Percentiles rank a stretch among this genome's conserved stretches.
phyloP scores from a whole-genome alignment of 2,113 vertebrate genomes.

The Physeter macrocephalus region DNA sequence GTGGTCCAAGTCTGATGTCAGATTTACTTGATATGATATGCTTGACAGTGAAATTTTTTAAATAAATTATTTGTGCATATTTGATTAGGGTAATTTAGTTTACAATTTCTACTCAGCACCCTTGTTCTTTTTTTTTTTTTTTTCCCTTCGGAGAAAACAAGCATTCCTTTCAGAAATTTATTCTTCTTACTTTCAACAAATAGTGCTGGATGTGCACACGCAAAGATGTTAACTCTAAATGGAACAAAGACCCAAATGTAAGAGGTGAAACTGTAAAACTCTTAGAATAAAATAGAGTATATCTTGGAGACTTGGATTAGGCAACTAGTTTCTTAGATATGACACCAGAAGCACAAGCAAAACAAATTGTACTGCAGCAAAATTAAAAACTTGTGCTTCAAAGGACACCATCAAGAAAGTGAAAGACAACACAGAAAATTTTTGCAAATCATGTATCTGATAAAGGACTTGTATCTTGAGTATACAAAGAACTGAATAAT shows the following conservation, averaged over 20 bases:
- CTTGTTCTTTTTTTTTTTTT: background rate
- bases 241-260: background rate
- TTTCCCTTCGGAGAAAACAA: background rate
- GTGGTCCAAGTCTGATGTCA: background rate
- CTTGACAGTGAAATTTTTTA: background rate
- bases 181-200: background rate
- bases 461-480: background rate
- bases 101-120: background rate
- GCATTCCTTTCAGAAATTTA: constrained; percentile 7
- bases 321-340: background rate
- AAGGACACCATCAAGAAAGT: background rate
- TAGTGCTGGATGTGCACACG: background rate
- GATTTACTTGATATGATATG: background rate
- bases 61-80: background rate
- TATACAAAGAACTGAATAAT: background rate
- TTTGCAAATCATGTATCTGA: background rate
- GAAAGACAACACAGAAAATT: background rate
- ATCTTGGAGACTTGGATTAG: background rate
- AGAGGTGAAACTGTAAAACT: background rate
- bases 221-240: background rate
- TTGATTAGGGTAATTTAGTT: background rate
- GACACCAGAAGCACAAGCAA: background rate
- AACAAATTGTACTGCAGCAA: background rate
- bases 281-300: background rate
- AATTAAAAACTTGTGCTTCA: background rate